Conservation (phyloP, 2,888 invertebrate species). For the Andrena flavipes region DNA sequence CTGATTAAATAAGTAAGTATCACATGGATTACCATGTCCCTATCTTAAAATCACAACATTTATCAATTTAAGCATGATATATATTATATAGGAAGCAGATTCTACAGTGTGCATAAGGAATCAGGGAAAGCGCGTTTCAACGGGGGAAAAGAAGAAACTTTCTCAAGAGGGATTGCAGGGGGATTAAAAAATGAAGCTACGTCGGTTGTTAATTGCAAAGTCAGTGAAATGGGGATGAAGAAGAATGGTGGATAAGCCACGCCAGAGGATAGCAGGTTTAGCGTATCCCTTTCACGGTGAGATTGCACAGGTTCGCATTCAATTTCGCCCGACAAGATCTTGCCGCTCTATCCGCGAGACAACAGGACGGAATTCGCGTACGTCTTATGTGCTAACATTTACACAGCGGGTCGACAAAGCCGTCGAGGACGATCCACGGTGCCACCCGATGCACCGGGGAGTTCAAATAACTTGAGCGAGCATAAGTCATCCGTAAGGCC, state of each 20-base stretch:
- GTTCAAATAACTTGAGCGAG: slow-evolving; percentile 69
- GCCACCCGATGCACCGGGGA: slow-evolving; percentile 59
- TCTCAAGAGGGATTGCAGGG: too few relatives aligned
- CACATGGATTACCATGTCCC: too few relatives aligned
- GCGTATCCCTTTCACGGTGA: slow-evolving; percentile 13
- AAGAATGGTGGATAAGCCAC: slow-evolving; percentile 2
- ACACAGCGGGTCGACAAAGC: slow-evolving; percentile 47
- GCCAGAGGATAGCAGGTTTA: slow-evolving; percentile 4
- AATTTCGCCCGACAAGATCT: slow-evolving; percentile 30
- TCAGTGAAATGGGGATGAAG: neutral
- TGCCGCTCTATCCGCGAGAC: slow-evolving; percentile 18
- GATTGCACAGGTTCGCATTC: slow-evolving; percentile 16
- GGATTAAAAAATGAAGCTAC: neutral
- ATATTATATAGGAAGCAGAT: too few relatives aligned
- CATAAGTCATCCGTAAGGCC: slow-evolving; percentile 82
- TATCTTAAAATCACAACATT: too few relatives aligned
- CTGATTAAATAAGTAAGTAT: neutral
- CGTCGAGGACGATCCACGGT: slow-evolving; percentile 50
- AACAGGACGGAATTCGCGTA: slow-evolving; percentile 32
- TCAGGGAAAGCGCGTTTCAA: too few relatives aligned
- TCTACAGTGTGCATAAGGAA: too few relatives aligned
- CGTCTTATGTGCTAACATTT: slow-evolving; percentile 47
- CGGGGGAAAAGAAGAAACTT: neutral
- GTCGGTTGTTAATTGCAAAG: neutral
- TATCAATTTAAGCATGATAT: too few relatives aligned